phyloP scores from a whole-genome alignment of 2,113 vertebrate species.

The Sorex araneus region DNA sequence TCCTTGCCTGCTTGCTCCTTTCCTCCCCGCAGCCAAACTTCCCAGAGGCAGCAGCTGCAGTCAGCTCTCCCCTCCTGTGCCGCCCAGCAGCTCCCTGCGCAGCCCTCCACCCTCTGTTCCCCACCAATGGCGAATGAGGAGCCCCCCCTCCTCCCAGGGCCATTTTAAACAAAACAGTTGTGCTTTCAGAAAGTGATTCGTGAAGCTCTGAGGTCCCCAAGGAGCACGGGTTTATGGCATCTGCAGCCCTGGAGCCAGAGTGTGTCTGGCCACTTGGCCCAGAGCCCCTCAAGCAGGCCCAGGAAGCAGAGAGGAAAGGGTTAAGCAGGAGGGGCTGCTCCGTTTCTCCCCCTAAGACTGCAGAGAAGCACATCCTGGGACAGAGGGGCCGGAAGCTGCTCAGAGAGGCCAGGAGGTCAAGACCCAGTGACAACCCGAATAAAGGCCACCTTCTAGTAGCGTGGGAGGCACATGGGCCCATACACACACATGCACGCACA shows the following conservation, averaged over 20 bases:
- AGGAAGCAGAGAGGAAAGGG: not conserved
- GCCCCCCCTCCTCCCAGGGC: constrained; percentile 29
- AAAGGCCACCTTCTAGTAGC: not conserved
- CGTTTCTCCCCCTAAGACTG: not conserved
- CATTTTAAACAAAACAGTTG: constrained; percentile 73
- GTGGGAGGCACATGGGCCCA: not conserved
- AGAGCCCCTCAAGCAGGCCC: not conserved
- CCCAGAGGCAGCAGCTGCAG: constrained; percentile 61
- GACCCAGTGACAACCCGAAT: not conserved
- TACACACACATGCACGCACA: no score
- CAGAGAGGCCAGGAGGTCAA: constrained; percentile 14
- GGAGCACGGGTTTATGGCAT: constrained; percentile 57
- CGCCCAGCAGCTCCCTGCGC: not conserved
- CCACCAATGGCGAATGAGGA: constrained; percentile 71
- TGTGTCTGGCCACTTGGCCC: constrained; percentile 65
- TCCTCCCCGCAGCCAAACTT: not conserved
- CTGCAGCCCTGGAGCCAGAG: constrained; percentile 42
- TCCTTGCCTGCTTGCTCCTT: not conserved
- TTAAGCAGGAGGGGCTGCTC: not conserved
- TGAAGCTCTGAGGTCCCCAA: constrained; percentile 53
- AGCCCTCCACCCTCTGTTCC: not conserved
- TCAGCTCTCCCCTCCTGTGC: not conserved
- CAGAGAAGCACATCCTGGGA: not conserved
- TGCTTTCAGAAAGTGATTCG: constrained; percentile 62
- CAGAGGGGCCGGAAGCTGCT: constrained; percentile 7